phyloP scores from a whole-genome alignment of 2,113 vertebrate genomes.

The Lepidothrix coronata region DNA sequence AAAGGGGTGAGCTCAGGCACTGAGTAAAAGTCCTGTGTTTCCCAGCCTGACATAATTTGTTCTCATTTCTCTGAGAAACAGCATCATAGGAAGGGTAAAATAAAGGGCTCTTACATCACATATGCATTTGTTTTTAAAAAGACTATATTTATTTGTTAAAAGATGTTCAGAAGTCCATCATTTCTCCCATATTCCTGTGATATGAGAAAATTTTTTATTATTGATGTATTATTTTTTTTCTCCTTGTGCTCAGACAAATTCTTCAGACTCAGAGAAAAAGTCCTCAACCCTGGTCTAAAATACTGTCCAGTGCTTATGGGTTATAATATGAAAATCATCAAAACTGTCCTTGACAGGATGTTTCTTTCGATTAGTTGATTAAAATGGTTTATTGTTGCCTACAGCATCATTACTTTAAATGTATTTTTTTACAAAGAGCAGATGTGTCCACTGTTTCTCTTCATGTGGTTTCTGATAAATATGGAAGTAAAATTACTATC shows the following conservation, averaged over 20 bases:
- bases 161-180: not conserved
- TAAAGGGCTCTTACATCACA: not conserved
- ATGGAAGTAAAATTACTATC: not conserved
- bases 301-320: not conserved
- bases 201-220: not conserved
- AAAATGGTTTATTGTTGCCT: conserved; percentile 45
- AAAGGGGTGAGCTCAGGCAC: not conserved
- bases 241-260: not conserved
- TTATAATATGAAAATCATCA: conserved; percentile 14
- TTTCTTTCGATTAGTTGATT: conserved; percentile 46
- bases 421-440: not conserved
- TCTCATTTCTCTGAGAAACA: not conserved
- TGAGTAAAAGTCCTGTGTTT: not conserved
- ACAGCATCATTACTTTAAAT: not conserved
- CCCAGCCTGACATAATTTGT: not conserved
- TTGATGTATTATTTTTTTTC: not conserved
- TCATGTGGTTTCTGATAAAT: not conserved
- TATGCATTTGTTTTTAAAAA: not conserved
- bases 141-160: not conserved
- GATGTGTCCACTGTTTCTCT: not conserved
- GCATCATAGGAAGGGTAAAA: not conserved
- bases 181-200: not conserved
- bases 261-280: not conserved
- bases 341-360: conserved; percentile 5
- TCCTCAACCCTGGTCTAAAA: not conserved